These are phyloP conservation scores for Oreochromis grahami DNA, from an alignment of 2,797 vertebrate genomes.

Conservation along the genomic window DNA sequence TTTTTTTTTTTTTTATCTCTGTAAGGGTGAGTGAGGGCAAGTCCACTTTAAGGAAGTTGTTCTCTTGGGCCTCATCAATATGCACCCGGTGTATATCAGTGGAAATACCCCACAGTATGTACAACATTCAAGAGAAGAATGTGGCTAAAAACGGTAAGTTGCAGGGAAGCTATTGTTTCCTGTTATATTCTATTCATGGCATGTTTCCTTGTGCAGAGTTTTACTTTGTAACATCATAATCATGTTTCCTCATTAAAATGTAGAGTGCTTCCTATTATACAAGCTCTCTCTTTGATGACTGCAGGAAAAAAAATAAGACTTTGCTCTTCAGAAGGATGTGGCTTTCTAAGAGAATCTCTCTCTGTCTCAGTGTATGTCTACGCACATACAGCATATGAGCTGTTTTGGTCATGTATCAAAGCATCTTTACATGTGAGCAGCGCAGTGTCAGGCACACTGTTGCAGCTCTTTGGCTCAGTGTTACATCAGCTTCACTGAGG, in stretches of 20 bases:
- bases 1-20: neutral
- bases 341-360: constrained; percentile 9
- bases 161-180: neutral
- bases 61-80: neutral
- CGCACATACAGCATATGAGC: neutral
- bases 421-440: constrained; percentile 15
- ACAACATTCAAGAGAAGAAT: neutral
- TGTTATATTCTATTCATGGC: neutral
- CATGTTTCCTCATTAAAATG: constrained; percentile 22
- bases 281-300: constrained; percentile 26
- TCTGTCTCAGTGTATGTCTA: neutral
- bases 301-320: neutral
- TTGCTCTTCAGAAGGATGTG: constrained; percentile 17
- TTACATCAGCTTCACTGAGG: constrained; percentile 59
- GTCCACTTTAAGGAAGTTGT: neutral
- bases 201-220: neutral
- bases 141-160: neutral
- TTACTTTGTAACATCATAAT: neutral
- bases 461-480: constrained; percentile 58
- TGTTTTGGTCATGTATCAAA: constrained; percentile 40
- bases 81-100: neutral
- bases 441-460: constrained; percentile 20
- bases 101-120: neutral
- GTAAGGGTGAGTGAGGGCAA: neutral
- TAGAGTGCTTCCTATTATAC: neutral